These are phyloP conservation scores for Heteronetta atricapilla DNA, from an alignment of 2,113 vertebrate species.

Conservation along the genomic window DNA sequence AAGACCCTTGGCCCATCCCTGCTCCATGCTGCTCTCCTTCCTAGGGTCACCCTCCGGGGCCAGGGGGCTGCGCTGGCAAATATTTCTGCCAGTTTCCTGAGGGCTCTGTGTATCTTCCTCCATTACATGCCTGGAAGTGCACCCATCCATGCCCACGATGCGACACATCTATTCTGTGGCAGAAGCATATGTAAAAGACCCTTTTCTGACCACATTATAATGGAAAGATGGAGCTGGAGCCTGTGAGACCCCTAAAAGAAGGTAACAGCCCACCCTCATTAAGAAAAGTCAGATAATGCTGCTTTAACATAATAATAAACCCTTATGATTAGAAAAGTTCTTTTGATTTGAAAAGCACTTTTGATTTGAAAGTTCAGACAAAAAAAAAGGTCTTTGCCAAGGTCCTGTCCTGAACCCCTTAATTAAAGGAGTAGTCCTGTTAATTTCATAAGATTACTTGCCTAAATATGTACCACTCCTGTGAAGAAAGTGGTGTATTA, in stretches of 20 bases:
- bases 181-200: not conserved
- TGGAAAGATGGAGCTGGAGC: not conserved
- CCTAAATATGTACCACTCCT: not conserved
- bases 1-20: not conserved
- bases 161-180: not conserved
- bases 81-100: fast-evolving
- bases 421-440: not conserved
- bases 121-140: not conserved
- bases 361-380: not conserved
- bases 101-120: not conserved
- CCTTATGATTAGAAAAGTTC: not conserved
- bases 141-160: fast-evolving
- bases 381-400: not conserved
- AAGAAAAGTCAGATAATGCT: not conserved
- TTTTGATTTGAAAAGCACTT: not conserved
- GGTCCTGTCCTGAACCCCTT: not conserved
- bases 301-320: not conserved
- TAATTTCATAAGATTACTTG: not conserved
- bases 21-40: not conserved
- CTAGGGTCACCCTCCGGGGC: fast-evolving
- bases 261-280: not conserved
- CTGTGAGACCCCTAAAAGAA: not conserved
- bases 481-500: not conserved
- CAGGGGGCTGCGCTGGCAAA: not conserved
- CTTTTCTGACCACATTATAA: not conserved